These are phyloP conservation scores for Callionymus lyra DNA, from an alignment of 2,113 vertebrate genomes.

Conservation along the genomic window DNA sequence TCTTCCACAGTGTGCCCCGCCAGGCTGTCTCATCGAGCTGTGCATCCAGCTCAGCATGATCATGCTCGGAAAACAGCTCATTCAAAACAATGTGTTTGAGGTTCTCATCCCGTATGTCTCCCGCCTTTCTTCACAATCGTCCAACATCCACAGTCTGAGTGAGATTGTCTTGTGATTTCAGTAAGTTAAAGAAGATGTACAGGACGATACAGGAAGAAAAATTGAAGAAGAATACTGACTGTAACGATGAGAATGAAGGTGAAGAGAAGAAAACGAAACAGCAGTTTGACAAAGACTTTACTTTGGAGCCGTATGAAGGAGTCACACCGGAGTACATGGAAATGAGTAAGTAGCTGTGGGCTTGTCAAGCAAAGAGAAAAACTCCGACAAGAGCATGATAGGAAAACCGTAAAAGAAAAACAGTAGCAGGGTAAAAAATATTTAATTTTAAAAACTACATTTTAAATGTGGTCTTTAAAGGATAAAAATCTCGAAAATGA, in stretches of 20 bases:
- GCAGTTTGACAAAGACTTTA: constrained; percentile 84
- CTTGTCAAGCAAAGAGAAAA: no score
- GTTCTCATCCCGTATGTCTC: constrained; percentile 90
- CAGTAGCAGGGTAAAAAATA: no score
- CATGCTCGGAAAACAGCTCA: constrained; percentile 96
- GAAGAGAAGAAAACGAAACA: constrained; percentile 69
- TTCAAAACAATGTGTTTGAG: constrained; percentile 97
- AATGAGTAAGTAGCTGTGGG: constrained; percentile 88
- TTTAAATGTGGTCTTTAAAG: no score
- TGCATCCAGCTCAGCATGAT: constrained; percentile 98
- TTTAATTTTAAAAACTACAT: no score
- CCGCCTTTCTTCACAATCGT: neutral
- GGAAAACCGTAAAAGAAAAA: no score
- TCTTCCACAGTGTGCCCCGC: constrained; percentile 82
- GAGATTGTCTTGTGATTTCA: constrained; percentile 32
- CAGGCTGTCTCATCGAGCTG: constrained; percentile 94
- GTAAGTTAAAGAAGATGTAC: constrained; percentile 91
- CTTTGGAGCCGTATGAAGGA: constrained; percentile 85
- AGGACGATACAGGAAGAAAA: constrained; percentile 83
- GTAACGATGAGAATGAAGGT: constrained; percentile 52
- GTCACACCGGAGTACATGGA: constrained; percentile 97
- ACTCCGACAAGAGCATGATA: no score
- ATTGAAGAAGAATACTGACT: constrained; percentile 37
- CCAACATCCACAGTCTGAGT: neutral
- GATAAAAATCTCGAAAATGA: no score